Evolutionary conservation across 1,140 invertebrate species (phyloP).

Genomic region (Trissolcus basalis): DNA sequence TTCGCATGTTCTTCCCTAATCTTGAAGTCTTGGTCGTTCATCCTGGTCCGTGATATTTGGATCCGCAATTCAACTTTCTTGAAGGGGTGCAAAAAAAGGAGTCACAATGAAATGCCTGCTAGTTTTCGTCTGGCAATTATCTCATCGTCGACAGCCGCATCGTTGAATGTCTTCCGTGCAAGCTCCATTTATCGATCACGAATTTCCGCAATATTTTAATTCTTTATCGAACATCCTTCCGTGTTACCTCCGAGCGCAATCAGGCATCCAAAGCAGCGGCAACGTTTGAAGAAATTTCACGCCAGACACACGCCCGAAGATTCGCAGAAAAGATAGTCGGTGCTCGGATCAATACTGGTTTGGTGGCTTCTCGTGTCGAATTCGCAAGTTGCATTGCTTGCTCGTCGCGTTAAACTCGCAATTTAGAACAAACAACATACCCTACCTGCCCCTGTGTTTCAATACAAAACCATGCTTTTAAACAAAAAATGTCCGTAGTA

Average conservation of each 20-base stretch:
- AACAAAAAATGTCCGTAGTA: slow-evolving; percentile 24
- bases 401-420: background rate
- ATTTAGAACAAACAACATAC: slow-evolving; percentile 16
- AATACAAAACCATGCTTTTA: background rate
- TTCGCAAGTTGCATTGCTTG: background rate
- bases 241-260: slow-evolving; percentile 7
- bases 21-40: too few relatives aligned
- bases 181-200: too few relatives aligned
- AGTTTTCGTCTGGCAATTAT: too few relatives aligned
- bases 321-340: slow-evolving; percentile 73
- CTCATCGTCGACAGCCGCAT: too few relatives aligned
- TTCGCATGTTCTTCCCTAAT: background rate
- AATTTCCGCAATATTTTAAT: too few relatives aligned
- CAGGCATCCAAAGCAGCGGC: slow-evolving; percentile 22
- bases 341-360: slow-evolving; percentile 71
- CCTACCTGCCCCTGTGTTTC: slow-evolving; percentile 11
- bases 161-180: too few relatives aligned
- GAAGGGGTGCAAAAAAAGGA: background rate
- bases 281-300: slow-evolving; percentile 33
- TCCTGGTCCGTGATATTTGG: background rate
- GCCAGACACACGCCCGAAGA: slow-evolving; percentile 59
- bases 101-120: background rate
- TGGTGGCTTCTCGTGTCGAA: slow-evolving; percentile 1
- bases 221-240: background rate
- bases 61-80: slow-evolving; percentile 14